phyloP scores from a whole-genome alignment of 2,888 invertebrate genomes.

The Ochlodes sylvanus region DNA sequence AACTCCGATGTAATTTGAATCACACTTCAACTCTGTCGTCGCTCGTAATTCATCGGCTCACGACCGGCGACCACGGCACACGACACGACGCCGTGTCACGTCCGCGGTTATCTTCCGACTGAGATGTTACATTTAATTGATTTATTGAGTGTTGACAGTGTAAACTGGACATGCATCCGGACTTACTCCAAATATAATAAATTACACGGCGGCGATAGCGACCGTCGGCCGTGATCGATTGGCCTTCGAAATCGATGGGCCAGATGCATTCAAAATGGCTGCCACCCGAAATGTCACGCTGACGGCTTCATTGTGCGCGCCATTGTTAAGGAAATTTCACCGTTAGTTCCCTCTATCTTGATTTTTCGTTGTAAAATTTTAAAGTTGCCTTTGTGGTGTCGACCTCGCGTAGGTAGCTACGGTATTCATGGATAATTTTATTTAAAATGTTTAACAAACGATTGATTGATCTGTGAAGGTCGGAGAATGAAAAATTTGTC shows the following conservation, averaged over 20 bases:
- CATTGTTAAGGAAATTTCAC: slow-evolving; percentile 50
- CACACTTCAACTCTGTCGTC: background rate
- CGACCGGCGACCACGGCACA: too few species aligned
- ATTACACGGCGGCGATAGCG: slow-evolving; percentile 68
- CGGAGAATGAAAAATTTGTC: background rate
- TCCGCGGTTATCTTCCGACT: slow-evolving; percentile 51
- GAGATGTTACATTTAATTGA: slow-evolving; percentile 76
- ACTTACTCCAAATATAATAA: slow-evolving; percentile 75
- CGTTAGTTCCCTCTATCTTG: slow-evolving; percentile 40
- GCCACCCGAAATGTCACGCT: slow-evolving; percentile 49
- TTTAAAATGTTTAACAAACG: slow-evolving; percentile 11
- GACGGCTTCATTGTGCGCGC: slow-evolving; percentile 64
- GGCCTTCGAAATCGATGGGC: slow-evolving; percentile 60
- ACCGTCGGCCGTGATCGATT: slow-evolving; percentile 65
- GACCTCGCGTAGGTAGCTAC: background rate
- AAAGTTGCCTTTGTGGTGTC: slow-evolving; percentile 20
- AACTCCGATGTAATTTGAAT: background rate
- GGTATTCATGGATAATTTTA: slow-evolving; percentile 13
- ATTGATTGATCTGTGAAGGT: slow-evolving; percentile 15
- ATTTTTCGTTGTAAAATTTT: slow-evolving; percentile 36
- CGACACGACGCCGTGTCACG: background rate
- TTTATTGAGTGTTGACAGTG: slow-evolving; percentile 79
- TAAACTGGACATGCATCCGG: slow-evolving; percentile 65
- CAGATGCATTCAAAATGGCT: slow-evolving; percentile 67
- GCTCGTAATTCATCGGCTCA: too few species aligned